These are phyloP conservation scores for Entosphenus tridentatus DNA, from an alignment of 2,113 vertebrate species.

Conservation along the genomic window DNA sequence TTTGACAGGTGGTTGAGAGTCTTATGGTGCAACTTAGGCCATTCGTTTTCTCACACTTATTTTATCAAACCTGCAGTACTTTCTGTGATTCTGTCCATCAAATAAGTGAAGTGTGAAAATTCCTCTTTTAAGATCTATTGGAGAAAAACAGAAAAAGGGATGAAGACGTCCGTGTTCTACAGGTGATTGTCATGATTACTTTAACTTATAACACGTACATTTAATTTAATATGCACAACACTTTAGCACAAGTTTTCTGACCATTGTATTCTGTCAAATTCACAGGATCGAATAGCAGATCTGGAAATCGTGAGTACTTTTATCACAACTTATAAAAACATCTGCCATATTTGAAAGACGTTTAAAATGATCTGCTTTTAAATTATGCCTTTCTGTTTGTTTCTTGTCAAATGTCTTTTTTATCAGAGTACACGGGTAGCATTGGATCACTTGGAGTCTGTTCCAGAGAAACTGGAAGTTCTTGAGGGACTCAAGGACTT, in stretches of 20 bases:
- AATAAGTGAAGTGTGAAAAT: slow-evolving; percentile 8
- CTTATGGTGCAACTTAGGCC: too few species aligned
- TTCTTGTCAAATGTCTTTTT: slow-evolving; percentile 14
- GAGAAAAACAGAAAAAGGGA: slow-evolving; percentile 44
- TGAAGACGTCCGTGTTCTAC: slow-evolving; percentile 48
- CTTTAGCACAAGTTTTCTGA: slow-evolving; percentile 3
- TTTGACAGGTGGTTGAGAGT: too few species aligned
- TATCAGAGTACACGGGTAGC: slow-evolving; percentile 47
- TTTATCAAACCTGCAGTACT: not conserved
- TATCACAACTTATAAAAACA: slow-evolving; percentile 4
- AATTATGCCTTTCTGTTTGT: slow-evolving; percentile 8
- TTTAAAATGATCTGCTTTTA: slow-evolving; percentile 12
- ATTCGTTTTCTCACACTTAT: too few species aligned
- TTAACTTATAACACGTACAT: not conserved
- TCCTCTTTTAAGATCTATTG: slow-evolving; percentile 36
- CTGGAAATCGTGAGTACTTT: slow-evolving; percentile 10
- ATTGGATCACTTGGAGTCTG: slow-evolving; percentile 56
- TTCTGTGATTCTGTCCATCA: not conserved
- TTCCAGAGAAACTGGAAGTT: slow-evolving; percentile 51
- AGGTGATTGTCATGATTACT: slow-evolving; percentile 28
- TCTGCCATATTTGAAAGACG: slow-evolving; percentile 8
- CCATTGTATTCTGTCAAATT: not conserved
- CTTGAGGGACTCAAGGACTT: slow-evolving; percentile 45
- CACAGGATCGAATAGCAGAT: slow-evolving; percentile 12
- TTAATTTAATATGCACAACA: slow-evolving; percentile 1